A percentile compares a stretch with the other conserved stretches of the same genome.
Conservation (phyloP, 1,140 invertebrate genomes). For the Ladona fulva region DNA sequence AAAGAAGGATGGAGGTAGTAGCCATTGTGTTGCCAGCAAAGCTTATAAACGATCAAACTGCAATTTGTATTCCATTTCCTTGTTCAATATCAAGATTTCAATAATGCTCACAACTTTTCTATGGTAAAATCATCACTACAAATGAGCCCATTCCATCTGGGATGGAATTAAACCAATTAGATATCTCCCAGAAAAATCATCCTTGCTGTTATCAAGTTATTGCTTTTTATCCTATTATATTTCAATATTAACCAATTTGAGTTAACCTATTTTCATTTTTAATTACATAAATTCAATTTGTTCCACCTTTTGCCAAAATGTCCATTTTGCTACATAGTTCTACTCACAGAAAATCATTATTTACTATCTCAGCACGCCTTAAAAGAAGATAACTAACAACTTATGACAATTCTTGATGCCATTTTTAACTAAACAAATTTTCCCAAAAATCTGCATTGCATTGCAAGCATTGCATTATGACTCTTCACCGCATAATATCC, state of each 20-base stretch:
- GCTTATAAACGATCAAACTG: no score
- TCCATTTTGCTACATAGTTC: neutral
- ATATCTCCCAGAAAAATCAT: no score
- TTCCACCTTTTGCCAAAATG: neutral
- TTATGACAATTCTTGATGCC: neutral
- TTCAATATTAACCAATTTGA: neutral
- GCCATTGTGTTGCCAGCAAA: neutral
- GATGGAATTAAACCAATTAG: no score
- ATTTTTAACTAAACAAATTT: neutral
- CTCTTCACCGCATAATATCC: neutral
- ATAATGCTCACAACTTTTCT: no score
- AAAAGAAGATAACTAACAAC: neutral
- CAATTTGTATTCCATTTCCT: no score
- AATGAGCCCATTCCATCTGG: no score
- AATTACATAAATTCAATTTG: slow-evolving; percentile 9
- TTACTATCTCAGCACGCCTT: neutral
- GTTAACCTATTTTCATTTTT: neutral
- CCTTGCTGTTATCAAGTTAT: no score
- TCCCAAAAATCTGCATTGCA: neutral
- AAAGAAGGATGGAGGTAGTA: neutral
- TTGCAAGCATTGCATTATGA: neutral
- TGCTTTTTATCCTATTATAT: neutral
- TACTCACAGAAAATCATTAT: no score
- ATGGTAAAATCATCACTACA: no score
- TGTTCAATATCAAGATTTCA: no score